These are phyloP conservation scores for Sebastiscus tertius DNA, from an alignment of 2,797 vertebrate genomes.

Conservation along the genomic window DNA sequence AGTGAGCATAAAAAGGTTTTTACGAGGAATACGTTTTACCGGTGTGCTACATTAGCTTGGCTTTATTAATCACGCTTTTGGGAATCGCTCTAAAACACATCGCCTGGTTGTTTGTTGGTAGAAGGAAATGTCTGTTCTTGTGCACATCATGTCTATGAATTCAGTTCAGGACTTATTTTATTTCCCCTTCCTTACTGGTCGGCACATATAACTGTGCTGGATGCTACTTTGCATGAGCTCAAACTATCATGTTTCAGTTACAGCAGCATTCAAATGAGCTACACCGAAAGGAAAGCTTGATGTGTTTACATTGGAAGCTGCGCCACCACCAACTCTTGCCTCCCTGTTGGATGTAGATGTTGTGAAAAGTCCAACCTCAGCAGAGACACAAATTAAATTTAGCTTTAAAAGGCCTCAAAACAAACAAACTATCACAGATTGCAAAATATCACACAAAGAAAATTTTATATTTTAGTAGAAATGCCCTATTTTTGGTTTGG, in stretches of 20 bases:
- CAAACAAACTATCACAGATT: conserved; percentile 5
- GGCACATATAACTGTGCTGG: conserved; percentile 47
- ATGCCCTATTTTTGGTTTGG: conserved; percentile 12
- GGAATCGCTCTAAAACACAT: conserved; percentile 40
- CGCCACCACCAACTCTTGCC: background rate
- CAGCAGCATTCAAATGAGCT: conserved; percentile 63
- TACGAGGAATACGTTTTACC: conserved; percentile 61
- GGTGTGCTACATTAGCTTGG: conserved; percentile 58
- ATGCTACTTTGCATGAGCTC: conserved; percentile 57
- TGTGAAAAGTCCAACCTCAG: conserved; percentile 30
- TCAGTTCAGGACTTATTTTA: conserved; percentile 23
- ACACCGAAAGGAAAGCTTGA: conserved; percentile 25
- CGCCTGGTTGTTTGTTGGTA: conserved; percentile 18
- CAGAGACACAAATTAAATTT: conserved; percentile 3
- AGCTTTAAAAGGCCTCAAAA: background rate
- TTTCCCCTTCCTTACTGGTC: conserved; percentile 4
- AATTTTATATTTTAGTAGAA: background rate
- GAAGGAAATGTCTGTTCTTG: conserved; percentile 29
- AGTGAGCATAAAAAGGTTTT: conserved; percentile 50
- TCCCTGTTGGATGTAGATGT: conserved; percentile 3
- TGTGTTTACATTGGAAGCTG: conserved; percentile 60
- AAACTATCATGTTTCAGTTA: conserved; percentile 41
- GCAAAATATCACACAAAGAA: conserved; percentile 1
- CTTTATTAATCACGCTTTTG: conserved; percentile 54
- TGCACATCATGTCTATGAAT: conserved; percentile 37